phyloP scores from a whole-genome alignment of 2,888 invertebrate species.

The Synanthedon vespiformis region DNA sequence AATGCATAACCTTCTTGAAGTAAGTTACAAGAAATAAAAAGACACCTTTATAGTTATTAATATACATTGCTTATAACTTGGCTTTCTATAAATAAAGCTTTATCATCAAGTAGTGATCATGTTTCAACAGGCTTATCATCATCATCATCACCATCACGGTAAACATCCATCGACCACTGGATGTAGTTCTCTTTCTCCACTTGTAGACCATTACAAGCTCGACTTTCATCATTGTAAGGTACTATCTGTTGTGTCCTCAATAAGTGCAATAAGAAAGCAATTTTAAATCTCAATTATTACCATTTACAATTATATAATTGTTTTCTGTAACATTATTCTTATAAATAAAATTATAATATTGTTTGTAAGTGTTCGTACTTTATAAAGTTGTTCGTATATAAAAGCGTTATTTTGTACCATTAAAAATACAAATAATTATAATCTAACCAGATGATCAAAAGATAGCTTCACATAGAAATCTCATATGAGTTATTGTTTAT shows the following conservation, averaged over 20 bases:
- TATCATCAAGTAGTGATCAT: not conserved
- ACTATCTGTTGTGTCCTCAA: not conserved
- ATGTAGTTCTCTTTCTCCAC: not conserved
- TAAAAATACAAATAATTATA: no score
- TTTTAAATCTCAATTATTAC: no score
- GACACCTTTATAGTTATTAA: not conserved
- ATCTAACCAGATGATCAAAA: no score
- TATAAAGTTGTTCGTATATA: no score
- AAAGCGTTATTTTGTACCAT: no score
- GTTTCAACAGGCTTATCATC: not conserved
- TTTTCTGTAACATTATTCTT: no score
- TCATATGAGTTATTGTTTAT: no score
- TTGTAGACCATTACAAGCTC: not conserved
- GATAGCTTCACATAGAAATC: no score
- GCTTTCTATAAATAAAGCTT: not conserved
- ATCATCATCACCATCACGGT: not conserved
- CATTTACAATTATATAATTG: no score
- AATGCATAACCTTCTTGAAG: constrained; percentile 73
- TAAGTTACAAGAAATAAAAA: constrained; percentile 20
- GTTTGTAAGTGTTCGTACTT: no score
- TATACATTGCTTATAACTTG: not conserved
- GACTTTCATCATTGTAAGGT: not conserved
- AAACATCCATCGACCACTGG: not conserved
- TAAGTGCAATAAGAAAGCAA: no score
- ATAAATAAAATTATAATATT: no score